Percentiles rank a stretch among this genome's conserved stretches.
These are phyloP conservation scores for Drosophila ezoana DNA, from an alignment of 2,888 invertebrate genomes.

Conservation along the genomic window DNA sequence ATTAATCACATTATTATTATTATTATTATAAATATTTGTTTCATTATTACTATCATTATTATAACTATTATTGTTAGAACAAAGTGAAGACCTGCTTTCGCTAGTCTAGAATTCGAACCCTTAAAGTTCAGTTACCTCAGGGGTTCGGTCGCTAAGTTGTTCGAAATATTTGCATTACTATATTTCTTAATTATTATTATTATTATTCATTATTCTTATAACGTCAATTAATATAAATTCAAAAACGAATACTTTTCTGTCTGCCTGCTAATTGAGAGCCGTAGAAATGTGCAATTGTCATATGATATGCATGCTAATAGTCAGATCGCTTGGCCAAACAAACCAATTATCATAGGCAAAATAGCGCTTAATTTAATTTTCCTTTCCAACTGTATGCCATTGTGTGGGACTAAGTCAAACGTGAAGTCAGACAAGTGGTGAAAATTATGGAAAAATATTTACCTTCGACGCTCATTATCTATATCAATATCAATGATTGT, in stretches of 20 bases:
- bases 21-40: not conserved
- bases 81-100: no score
- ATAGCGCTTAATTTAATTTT: constrained; percentile 23
- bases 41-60: no score
- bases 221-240: constrained; percentile 10
- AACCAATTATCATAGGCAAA: constrained; percentile 30
- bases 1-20: not conserved
- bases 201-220: constrained; percentile 2
- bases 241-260: constrained; percentile 7
- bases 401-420: constrained; percentile 34
- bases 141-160: not conserved
- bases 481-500: constrained; percentile 48
- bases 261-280: constrained; percentile 15
- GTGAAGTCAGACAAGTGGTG: constrained; percentile 28
- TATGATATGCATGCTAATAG: constrained; percentile 53
- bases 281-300: constrained; percentile 41
- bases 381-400: constrained; percentile 29
- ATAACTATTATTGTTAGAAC: no score
- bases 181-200: not conserved
- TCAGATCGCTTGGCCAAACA: constrained; percentile 27
- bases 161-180: not conserved
- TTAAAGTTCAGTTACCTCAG: not conserved
- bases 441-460: constrained; percentile 67
- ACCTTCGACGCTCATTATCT: constrained; percentile 58
- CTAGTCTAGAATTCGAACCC: not conserved